Base-by-base conservation (phyloP, 1,140 invertebrate species). In the Bathynomus jamesi region DNA sequence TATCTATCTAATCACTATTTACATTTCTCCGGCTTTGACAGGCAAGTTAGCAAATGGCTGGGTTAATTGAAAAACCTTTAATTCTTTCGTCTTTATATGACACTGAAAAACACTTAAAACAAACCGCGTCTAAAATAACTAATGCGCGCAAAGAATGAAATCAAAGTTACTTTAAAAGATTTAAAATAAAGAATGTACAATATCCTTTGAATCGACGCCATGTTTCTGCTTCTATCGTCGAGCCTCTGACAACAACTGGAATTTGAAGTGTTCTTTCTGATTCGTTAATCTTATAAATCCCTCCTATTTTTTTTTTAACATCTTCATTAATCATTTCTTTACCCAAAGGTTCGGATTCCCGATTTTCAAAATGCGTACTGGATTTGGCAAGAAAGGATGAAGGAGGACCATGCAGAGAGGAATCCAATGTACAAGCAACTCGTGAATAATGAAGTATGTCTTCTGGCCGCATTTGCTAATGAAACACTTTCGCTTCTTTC, bases 331-430 rank as follows among this genome's bases (percentile, higher is more conserved):
- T 53, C n/a, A 11, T 28, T 66, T n/a, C 32, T 27, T 24, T 28
- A 17, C 65, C 28, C 65, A 40, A 8, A 76, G 74, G 69, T 76
- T 28, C 66, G 13, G 7, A 69, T 76, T 24, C 74, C 74, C 4
- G 74, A 64, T 28, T 31, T 76, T 65, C 67, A 69, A 62, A 60
- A 63, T 13, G 72, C 74, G 3, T 72, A 67, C 29, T 63, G 69
- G 24, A 72, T 76, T 3, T 76, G 70, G 70, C 62, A 69, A 27
- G 74, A 76, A 62, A 72, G 70, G 13, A 21, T 76, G 60, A 70
- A 29, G 7, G 74, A 76, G 25, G 74, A 76, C 27, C 63, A 32
- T 11, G 8, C 4, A 0, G 67, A 67, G 17, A 53, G 61, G 2
- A 65, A 65, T 24, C 32, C 63, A 29, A 72, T 76, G n/a, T 69